Percentiles rank a stretch among this genome's conserved stretches.
These are phyloP conservation scores for Umimayanthus chanpuru DNA, from an alignment of 92 coral and sea anemone species.

Conservation along the genomic window DNA sequence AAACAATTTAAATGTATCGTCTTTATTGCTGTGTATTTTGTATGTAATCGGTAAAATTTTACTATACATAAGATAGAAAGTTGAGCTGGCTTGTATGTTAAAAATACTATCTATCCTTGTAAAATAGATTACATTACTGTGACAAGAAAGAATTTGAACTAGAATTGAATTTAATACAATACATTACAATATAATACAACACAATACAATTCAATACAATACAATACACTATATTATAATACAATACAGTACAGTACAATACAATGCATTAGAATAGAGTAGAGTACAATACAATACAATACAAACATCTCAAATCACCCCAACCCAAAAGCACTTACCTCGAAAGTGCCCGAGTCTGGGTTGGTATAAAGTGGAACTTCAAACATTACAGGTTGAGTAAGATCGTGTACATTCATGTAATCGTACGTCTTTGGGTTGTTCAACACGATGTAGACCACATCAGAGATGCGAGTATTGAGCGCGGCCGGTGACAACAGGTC, in stretches of 20 bases:
- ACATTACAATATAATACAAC: background rate
- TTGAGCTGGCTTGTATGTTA: no score
- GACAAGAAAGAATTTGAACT: no score
- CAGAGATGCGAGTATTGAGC: slow-evolving; percentile 19
- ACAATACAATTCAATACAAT: background rate
- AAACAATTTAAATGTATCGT: no score
- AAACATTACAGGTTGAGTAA: background rate
- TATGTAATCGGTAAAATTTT: no score
- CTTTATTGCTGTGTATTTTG: no score
- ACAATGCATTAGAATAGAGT: background rate
- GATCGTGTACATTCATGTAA: background rate
- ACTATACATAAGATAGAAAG: no score
- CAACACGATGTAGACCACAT: background rate
- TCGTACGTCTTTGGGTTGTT: slow-evolving; percentile 29
- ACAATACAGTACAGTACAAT: no score
- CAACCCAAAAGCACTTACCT: background rate
- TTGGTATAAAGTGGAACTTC: slow-evolving; percentile 16
- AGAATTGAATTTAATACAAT: no score
- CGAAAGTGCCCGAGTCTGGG: background rate
- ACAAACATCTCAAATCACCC: no score
- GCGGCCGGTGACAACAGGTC: slow-evolving; percentile 7
- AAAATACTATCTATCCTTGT: no score
- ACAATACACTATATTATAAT: no score
- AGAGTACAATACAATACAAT: background rate
- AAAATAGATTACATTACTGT: no score